phyloP scores from a whole-genome alignment of 1,140 invertebrate genomes.

The Nephila pilipes region DNA sequence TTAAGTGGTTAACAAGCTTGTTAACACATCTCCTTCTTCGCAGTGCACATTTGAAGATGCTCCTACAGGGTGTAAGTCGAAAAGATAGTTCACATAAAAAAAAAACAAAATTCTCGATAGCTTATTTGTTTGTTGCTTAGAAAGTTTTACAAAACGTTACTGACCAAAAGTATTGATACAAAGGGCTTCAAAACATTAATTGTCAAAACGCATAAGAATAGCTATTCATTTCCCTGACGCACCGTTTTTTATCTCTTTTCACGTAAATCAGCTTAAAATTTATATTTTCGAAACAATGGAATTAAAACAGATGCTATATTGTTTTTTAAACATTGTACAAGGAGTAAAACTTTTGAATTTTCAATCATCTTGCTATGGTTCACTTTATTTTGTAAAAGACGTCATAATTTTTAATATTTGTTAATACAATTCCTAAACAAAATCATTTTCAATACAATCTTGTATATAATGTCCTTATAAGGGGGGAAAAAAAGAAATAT shows the following conservation, averaged over 20 bases:
- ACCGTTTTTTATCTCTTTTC: constrained; percentile 69
- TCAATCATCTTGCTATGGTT: constrained; percentile 55
- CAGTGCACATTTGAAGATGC: constrained; percentile 61
- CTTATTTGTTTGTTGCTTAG: constrained; percentile 65
- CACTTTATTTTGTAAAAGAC: constrained; percentile 58
- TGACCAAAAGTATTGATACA: constrained; percentile 69
- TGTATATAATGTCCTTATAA: constrained; percentile 39
- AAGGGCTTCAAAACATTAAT: constrained; percentile 71
- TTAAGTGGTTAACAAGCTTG: not conserved
- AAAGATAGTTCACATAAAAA: constrained; percentile 61
- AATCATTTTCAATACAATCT: constrained; percentile 45
- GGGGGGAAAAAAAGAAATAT: not conserved
- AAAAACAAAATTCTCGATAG: constrained; percentile 47
- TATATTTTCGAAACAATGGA: constrained; percentile 48
- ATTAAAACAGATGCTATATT: not conserved
- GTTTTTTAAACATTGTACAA: constrained; percentile 63
- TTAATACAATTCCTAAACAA: constrained; percentile 49
- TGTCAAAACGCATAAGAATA: constrained; percentile 42
- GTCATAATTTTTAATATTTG: constrained; percentile 67
- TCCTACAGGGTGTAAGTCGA: constrained; percentile 51
- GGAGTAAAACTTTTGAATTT: constrained; percentile 48
- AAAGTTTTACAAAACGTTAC: constrained; percentile 61
- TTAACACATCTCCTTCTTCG: not conserved
- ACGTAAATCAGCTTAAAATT: constrained; percentile 40
- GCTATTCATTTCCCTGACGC: constrained; percentile 58